Evolutionary conservation across 2,113 vertebrate species (phyloP).

Genomic region (Coturnix japonica): DNA sequence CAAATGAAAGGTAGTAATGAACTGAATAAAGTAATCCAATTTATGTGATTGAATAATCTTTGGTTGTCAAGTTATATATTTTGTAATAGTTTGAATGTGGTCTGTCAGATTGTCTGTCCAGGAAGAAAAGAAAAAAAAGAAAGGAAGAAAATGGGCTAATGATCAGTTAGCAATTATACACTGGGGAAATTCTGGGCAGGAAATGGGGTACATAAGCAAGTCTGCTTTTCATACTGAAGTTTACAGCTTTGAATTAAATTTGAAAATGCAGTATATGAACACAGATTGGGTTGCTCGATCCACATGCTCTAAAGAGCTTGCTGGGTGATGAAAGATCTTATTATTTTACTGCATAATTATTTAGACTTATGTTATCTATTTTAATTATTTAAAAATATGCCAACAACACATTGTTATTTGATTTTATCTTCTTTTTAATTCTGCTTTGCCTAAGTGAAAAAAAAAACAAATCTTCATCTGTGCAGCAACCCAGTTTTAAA

Average conservation of each 20-base stretch:
- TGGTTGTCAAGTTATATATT: background rate
- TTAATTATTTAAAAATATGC: background rate
- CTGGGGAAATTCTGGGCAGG: background rate
- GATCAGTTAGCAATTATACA: background rate
- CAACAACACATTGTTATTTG: background rate
- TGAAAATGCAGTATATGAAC: background rate
- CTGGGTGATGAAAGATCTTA: background rate
- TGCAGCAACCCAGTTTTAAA: background rate
- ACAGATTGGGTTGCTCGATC: background rate
- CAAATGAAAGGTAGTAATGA: background rate
- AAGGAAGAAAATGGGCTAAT: background rate
- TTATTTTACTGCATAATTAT: background rate
- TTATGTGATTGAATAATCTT: conserved; percentile 15
- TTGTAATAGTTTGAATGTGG: background rate
- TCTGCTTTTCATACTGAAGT: background rate
- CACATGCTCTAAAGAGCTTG: background rate
- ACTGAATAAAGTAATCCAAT: background rate
- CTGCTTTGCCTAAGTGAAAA: background rate
- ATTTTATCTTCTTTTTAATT: background rate
- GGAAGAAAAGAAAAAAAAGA: too few relatives aligned
- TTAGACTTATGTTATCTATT: background rate
- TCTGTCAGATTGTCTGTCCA: background rate
- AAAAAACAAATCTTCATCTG: background rate
- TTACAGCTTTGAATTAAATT: background rate
- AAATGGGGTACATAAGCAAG: background rate